A percentile compares a stretch with the other conserved stretches of the same genome.
Conservation (phyloP, 1,140 invertebrate species). For the Habropoda laboriosa region DNA sequence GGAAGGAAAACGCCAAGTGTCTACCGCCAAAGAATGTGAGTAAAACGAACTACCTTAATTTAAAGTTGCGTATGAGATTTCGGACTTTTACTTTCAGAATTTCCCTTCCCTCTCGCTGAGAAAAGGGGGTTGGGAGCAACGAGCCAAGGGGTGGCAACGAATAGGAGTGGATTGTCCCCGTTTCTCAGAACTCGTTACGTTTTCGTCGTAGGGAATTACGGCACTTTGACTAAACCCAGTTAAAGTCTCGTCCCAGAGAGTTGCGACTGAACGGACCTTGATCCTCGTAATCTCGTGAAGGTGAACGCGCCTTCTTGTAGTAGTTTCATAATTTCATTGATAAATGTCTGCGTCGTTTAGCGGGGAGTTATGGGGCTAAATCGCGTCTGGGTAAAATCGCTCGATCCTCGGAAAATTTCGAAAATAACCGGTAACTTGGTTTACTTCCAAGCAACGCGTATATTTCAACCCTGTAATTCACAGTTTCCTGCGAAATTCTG, state of each 20-base stretch:
- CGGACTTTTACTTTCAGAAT: constrained; percentile 65
- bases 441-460: no score
- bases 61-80: constrained; percentile 71
- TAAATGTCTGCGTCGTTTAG: constrained; percentile 51
- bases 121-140: background rate
- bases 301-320: constrained; percentile 50
- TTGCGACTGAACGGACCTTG: constrained; percentile 64
- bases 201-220: constrained; percentile 65
- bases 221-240: constrained; percentile 67
- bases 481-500: no score
- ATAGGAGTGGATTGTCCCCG: constrained; percentile 36
- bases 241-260: constrained; percentile 62
- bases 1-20: constrained; percentile 49
- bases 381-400: constrained; percentile 50
- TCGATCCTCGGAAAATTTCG: constrained; percentile 1
- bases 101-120: constrained; percentile 35
- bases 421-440: no score
- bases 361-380: background rate
- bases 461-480: background rate
- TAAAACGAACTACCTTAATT: constrained; percentile 69
- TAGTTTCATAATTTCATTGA: constrained; percentile 67
- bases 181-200: constrained; percentile 64
- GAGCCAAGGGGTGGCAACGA: no score
- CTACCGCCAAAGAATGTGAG: constrained; percentile 33
- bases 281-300: constrained; percentile 64